Percentiles rank a stretch among this genome's conserved stretches.
These are phyloP conservation scores for Parapsyche elsis DNA, from an alignment of 1,140 invertebrate genomes.

Conservation along the genomic window DNA sequence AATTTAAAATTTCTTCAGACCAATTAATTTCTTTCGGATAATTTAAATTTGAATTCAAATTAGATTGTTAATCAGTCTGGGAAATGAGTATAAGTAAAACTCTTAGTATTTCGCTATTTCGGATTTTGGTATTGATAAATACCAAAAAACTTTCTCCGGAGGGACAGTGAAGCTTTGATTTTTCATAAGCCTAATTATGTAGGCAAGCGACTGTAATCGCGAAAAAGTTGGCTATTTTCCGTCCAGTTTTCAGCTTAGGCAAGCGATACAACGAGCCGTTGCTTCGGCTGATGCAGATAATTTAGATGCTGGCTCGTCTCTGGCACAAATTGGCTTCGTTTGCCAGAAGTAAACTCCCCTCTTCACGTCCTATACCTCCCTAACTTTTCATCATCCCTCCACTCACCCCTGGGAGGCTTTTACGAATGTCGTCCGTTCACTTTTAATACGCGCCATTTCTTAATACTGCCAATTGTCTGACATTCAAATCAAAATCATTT, in stretches of 20 bases:
- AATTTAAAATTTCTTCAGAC: not conserved
- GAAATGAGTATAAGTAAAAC: too few relatives aligned
- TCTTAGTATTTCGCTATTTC: too few relatives aligned
- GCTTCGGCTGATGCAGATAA: slow-evolving; percentile 18
- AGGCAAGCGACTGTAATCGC: too few relatives aligned
- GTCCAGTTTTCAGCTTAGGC: slow-evolving; percentile 6
- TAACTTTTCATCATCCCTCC: not conserved
- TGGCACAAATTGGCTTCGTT: slow-evolving; percentile 24
- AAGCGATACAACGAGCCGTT: not conserved
- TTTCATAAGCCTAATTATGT: too few relatives aligned
- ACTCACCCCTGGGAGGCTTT: not conserved
- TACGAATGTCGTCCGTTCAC: not conserved
- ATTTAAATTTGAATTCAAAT: too few relatives aligned
- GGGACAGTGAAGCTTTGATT: too few relatives aligned
- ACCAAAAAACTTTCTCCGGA: too few relatives aligned
- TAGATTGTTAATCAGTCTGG: too few relatives aligned
- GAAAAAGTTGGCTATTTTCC: too few relatives aligned
- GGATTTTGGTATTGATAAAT: slow-evolving; percentile 4
- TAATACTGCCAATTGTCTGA: not conserved
- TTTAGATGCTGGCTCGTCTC: slow-evolving; percentile 29
- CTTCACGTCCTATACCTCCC: not conserved
- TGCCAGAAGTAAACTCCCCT: slow-evolving; percentile 2
- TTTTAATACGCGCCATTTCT: not conserved
- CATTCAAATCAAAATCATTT: too few relatives aligned
- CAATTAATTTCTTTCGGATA: not conserved